Evolutionary conservation across 2,113 vertebrate genomes (phyloP).

Genomic region (Atlantisia rogersi): DNA sequence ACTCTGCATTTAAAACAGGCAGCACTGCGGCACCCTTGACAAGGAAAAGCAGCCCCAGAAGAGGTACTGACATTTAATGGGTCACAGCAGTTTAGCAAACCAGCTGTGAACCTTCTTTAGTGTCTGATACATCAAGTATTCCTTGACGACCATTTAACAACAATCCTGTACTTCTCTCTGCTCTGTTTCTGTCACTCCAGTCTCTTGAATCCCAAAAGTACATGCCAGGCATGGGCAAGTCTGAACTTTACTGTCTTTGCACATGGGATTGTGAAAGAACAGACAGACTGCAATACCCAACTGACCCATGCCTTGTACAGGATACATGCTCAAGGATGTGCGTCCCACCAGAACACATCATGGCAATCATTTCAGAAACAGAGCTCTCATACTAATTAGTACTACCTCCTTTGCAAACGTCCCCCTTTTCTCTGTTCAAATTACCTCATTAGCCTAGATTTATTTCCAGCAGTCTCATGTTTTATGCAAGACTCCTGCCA

Average conservation of each 20-base stretch:
- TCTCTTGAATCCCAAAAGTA: not conserved
- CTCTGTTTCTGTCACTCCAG: not conserved
- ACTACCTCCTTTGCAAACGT: not conserved
- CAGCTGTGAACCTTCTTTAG: not conserved
- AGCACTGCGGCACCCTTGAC: too few relatives aligned
- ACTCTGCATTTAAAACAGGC: not conserved
- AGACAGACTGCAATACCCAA: not conserved
- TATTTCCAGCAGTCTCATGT: not conserved
- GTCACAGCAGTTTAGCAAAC: not conserved
- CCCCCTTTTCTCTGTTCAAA: not conserved
- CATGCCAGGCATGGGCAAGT: not conserved
- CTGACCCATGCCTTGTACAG: not conserved
- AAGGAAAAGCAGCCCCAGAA: not conserved
- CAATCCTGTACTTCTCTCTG: not conserved
- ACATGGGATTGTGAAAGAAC: not conserved
- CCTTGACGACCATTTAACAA: not conserved
- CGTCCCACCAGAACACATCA: not conserved
- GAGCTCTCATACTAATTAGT: not conserved
- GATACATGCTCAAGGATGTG: rapidly evolving
- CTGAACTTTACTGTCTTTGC: not conserved
- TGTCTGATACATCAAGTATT: not conserved
- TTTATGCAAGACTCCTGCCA: not conserved
- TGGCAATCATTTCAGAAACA: not conserved
- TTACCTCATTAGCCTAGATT: not conserved
- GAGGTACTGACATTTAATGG: not conserved